Base-by-base conservation (phyloP, 2,797 vertebrate genomes). In the Notoglanidium macrostoma region DNA sequence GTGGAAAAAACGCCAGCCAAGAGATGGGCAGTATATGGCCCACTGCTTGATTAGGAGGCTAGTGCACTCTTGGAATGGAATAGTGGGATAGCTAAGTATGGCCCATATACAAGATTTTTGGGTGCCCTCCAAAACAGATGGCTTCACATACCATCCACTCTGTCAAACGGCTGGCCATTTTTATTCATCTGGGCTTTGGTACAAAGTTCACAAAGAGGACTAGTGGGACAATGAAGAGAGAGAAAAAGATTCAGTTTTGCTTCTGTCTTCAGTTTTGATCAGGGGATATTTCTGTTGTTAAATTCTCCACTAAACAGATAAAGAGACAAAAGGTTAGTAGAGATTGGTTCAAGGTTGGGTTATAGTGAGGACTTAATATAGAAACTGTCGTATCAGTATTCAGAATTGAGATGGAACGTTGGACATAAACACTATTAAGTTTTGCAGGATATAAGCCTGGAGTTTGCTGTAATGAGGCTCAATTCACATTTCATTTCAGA, bases 41-140 rank as follows among this genome's bases (percentile, higher is more conserved):
- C 94, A 95, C 96, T 96, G 95, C 95, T 95, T 94, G 93, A 96
- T 94, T 95, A 94, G 90, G 94, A 95, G 88, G 94, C 95, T 94
- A 94, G 96, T 93, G 87, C 96, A 96, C 96, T 96, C 96, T 96
- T 96, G 93, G 96, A 96, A 97, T 96, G 96, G 95, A 94, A 96
- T 96, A 96, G 96, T 96, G 96, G 96, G 97, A 97, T 95, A 96
- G 96, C 96, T 96, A 96, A 96, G 96, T 95, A 95, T 96, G 96
- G 96, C 96, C 86, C 96, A 95, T 96, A 93, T 96, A 95, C 96
- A 96, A 95, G 96, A 96, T 95, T 90, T 83, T 92, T 97, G 97
- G 96, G 96, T 95, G 95, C 96, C 95, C 96, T 97, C 97, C 97
- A 97, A 96, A 96, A 96, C 97, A 97, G 97, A 97, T 97, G 97